Evolutionary conservation across 1,140 invertebrate genomes (phyloP).

Genomic region (Monochamus saltuarius): DNA sequence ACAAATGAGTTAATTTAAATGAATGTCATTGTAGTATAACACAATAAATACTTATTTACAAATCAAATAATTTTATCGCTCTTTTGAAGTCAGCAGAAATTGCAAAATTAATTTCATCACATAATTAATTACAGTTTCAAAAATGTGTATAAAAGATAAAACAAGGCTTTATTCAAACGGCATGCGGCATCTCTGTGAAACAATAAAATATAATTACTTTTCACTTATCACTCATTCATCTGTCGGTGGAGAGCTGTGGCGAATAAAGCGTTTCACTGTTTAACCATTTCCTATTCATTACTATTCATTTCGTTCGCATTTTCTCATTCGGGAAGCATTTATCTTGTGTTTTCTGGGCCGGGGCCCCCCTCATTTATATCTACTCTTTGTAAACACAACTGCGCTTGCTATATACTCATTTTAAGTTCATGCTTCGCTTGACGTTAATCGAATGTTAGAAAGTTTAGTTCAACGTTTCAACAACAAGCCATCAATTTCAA

Average conservation of each 20-base stretch:
- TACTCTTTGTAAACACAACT: slow-evolving; percentile 30
- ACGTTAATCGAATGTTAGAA: slow-evolving; percentile 36
- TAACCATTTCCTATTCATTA: slow-evolving; percentile 49
- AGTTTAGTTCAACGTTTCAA: slow-evolving; percentile 28
- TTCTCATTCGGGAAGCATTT: slow-evolving; percentile 42
- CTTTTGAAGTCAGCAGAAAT: neutral
- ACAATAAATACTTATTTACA: no score
- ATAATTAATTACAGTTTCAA: slow-evolving; percentile 13
- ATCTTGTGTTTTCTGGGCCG: slow-evolving; percentile 29
- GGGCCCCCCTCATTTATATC: slow-evolving; percentile 21
- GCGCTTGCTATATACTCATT: slow-evolving; percentile 29
- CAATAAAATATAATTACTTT: slow-evolving; percentile 50
- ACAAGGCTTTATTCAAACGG: slow-evolving; percentile 33
- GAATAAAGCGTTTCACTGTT: slow-evolving; percentile 47
- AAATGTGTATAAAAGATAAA: slow-evolving; percentile 32
- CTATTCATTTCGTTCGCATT: slow-evolving; percentile 48
- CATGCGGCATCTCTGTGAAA: slow-evolving; percentile 35
- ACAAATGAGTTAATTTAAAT: no score
- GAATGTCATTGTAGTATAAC: no score
- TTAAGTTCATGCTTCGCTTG: slow-evolving; percentile 34
- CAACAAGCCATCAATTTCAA: slow-evolving; percentile 21
- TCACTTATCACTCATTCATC: slow-evolving; percentile 49
- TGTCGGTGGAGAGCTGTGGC: slow-evolving; percentile 33
- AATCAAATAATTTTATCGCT: neutral
- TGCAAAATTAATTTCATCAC: neutral